These are phyloP conservation scores for Aphrophora alni DNA, from an alignment of 2,888 invertebrate species.

Conservation along the genomic window DNA sequence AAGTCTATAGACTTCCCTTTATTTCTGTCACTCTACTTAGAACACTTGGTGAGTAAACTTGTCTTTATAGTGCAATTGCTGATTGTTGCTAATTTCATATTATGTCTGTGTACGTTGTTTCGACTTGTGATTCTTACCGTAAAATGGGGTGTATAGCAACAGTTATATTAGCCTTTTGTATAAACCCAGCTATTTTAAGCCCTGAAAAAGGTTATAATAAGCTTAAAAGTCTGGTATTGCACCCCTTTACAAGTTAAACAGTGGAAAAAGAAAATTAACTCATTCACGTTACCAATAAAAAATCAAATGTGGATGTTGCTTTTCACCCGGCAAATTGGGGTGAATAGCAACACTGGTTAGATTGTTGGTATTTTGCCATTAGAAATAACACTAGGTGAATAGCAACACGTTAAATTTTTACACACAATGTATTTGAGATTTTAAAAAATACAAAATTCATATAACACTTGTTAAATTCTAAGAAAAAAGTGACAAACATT, in stretches of 20 bases:
- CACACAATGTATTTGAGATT: conserved; percentile 12
- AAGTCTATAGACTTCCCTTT: too few species aligned
- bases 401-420: neutral
- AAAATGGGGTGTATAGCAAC: neutral
- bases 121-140: too few species aligned
- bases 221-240: neutral
- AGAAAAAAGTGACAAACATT: conserved; percentile 22
- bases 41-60: too few species aligned
- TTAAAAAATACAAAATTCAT: conserved; percentile 16
- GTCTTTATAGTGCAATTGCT: too few species aligned
- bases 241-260: neutral
- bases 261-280: neutral
- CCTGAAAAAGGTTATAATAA: neutral
- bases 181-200: neutral
- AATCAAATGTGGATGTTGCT: neutral
- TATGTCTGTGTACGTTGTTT: too few species aligned
- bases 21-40: too few species aligned
- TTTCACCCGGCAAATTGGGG: conserved; percentile 9
- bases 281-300: neutral
- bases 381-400: neutral
- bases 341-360: neutral
- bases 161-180: neutral
- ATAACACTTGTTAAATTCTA: conserved; percentile 19
- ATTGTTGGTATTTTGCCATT: conserved; percentile 4
- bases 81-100: too few species aligned